Percentiles rank a stretch among this genome's conserved stretches.
Evolutionary conservation across 2,888 invertebrate genomes (phyloP).

Genomic region (Schizaphis graminum): DNA sequence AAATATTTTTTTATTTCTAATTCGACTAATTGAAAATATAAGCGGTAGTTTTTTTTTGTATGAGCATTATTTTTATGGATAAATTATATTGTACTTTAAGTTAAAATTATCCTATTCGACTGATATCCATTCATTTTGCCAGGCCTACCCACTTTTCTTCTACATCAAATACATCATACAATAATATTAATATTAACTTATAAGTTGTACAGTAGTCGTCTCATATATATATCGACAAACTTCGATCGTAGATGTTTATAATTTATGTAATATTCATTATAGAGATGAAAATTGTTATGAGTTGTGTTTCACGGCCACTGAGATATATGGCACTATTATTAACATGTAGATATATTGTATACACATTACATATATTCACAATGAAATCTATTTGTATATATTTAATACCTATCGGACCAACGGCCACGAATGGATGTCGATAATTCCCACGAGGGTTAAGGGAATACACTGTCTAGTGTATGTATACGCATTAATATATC

Average conservation of each 20-base stretch:
- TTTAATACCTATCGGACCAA: not conserved
- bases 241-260: not conserved
- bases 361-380: not conserved
- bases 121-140: not conserved
- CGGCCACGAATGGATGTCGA: constrained; percentile 33
- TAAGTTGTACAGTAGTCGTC: not conserved
- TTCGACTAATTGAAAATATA: not conserved
- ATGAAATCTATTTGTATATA: constrained; percentile 36
- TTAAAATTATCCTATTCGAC: not conserved
- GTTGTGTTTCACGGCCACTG: constrained; percentile 14
- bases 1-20: not conserved
- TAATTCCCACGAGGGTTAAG: constrained; percentile 33
- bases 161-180: not conserved
- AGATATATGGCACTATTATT: not conserved
- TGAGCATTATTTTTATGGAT: not conserved
- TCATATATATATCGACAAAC: not conserved
- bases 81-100: not conserved
- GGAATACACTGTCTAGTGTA: not conserved
- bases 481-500: not conserved
- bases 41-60: not conserved
- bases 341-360: not conserved
- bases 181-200: not conserved
- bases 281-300: not conserved
- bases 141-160: not conserved
- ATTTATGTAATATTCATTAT: not conserved